Evolutionary conservation across 2,113 vertebrate genomes (phyloP), one percentile per base, ranked within the genome.

Genomic region (Balaeniceps rex): DNA sequence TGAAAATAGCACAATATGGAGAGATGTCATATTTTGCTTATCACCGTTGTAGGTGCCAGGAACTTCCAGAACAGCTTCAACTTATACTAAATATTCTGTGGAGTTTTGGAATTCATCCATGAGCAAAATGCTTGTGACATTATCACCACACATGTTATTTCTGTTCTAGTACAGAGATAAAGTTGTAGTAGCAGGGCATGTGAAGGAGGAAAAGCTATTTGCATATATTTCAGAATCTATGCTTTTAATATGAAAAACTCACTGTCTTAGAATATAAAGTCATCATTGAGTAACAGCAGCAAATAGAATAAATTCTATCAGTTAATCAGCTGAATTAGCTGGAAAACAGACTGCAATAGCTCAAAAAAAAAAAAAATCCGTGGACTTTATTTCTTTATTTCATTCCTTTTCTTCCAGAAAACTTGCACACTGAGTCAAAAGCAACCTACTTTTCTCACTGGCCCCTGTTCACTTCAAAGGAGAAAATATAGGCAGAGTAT

Each of bases 1-100:
- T 95, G 85, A 93, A 91, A 95, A 93, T 90, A 95, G 69, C 92
- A 76, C 40, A 86, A 80, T 94, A 95, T 88, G 84, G 90, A 96
- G 75, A 88, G 13, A 87, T 94, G 66, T 46, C 90, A 78, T 93
- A 85, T 87, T 97, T 95, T 93, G 64, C 76, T 95, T 95, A 84
- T 91, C 76, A 80, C 68, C 14, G 7, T 13, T 69, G 25, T n/a
- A 90, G 46, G 44, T 90, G 76, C 88, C 91, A 96, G 93, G 78
- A 95, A 91, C 75, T 92, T 91, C 89, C 86, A 96, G 84, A 96
- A 81, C 76, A 95, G 42, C 46, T 91, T 90, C 76, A 88, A 92
- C 21, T 91, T 87, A 54, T 14, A 87, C 64, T 55, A 96, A 97
- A 88, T 93, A 92, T 68, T 96, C 93, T 87, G 72, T 70, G 25